These are phyloP conservation scores for Artemia franciscana DNA, from an alignment of 1,140 invertebrate genomes.

Conservation along the genomic window DNA sequence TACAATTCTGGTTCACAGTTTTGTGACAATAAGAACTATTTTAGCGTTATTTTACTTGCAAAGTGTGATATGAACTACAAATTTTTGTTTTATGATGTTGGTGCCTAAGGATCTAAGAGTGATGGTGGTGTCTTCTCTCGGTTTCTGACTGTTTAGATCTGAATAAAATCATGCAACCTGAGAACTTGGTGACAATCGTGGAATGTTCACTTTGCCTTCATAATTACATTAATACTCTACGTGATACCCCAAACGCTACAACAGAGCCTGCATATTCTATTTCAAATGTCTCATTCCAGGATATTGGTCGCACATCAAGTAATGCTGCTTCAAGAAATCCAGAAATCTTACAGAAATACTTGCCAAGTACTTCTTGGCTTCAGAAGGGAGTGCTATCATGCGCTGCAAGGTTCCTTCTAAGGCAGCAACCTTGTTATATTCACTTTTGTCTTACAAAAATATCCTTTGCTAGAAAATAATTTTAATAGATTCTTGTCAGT, in stretches of 20 bases:
- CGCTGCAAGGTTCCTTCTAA: background rate
- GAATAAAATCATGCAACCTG: slow-evolving; percentile 3
- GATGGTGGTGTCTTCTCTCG: slow-evolving; percentile 19
- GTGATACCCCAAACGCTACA: background rate
- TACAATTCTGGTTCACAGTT: slow-evolving; percentile 20
- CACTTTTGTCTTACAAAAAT: too few relatives aligned
- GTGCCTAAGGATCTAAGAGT: slow-evolving; percentile 19
- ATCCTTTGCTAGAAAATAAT: too few relatives aligned
- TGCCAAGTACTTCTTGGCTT: background rate
- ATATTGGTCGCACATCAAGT: background rate
- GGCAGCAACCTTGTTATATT: background rate
- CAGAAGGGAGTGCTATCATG: background rate
- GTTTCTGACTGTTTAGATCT: slow-evolving; percentile 3
- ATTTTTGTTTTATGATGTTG: slow-evolving; percentile 23
- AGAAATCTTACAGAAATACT: background rate
- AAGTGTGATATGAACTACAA: slow-evolving; percentile 24
- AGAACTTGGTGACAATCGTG: background rate
- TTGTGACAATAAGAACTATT: slow-evolving; percentile 27
- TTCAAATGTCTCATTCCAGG: background rate
- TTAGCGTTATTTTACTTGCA: slow-evolving; percentile 25
- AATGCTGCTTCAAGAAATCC: background rate
- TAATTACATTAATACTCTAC: slow-evolving; percentile 1
- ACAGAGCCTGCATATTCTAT: background rate
- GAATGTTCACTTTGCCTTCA: background rate
- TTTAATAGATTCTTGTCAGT: too few relatives aligned